These are phyloP conservation scores for Scelioninae gen. 2 DNA, from an alignment of 2,888 invertebrate species.

Conservation along the genomic window DNA sequence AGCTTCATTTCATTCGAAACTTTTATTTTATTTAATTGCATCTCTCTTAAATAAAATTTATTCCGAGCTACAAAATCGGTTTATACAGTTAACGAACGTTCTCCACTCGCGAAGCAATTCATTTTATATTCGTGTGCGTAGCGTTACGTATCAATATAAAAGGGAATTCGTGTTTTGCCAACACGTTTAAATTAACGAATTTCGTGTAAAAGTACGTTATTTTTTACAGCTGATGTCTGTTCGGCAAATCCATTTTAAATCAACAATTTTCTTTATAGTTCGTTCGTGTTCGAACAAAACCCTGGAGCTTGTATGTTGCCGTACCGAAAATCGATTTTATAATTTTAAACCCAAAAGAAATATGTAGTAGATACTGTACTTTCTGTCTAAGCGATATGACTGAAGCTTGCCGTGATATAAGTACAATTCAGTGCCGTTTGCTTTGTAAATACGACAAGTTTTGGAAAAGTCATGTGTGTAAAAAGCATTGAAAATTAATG, in stretches of 20 bases:
- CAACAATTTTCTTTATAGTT: slow-evolving; percentile 45
- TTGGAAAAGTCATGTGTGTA: no score
- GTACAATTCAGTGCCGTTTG: neutral
- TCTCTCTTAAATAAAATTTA: slow-evolving; percentile 10
- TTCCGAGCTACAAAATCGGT: slow-evolving; percentile 15
- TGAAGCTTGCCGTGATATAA: slow-evolving; percentile 5
- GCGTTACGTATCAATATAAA: slow-evolving; percentile 25
- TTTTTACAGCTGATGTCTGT: slow-evolving; percentile 19
- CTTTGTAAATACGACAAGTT: no score
- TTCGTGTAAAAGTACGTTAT: slow-evolving; percentile 32
- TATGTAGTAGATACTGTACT: slow-evolving; percentile 7
- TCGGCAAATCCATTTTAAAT: slow-evolving; percentile 32
- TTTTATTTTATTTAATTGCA: neutral
- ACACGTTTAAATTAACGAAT: slow-evolving; percentile 38
- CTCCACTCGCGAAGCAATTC: slow-evolving; percentile 12
- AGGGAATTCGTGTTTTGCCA: slow-evolving; percentile 41
- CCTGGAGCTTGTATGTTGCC: slow-evolving; percentile 12
- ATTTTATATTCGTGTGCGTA: slow-evolving; percentile 17
- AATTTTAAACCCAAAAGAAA: slow-evolving; percentile 41
- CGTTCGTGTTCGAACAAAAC: slow-evolving; percentile 25
- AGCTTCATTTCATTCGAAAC: no score
- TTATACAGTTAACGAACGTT: slow-evolving; percentile 21
- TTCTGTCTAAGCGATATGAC: neutral
- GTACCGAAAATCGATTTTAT: slow-evolving; percentile 41
- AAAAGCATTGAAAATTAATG: no score